Evolutionary conservation across 2,113 vertebrate genomes (phyloP), one percentile per base, ranked within the genome.

Genomic region (Aepyceros melampus): DNA sequence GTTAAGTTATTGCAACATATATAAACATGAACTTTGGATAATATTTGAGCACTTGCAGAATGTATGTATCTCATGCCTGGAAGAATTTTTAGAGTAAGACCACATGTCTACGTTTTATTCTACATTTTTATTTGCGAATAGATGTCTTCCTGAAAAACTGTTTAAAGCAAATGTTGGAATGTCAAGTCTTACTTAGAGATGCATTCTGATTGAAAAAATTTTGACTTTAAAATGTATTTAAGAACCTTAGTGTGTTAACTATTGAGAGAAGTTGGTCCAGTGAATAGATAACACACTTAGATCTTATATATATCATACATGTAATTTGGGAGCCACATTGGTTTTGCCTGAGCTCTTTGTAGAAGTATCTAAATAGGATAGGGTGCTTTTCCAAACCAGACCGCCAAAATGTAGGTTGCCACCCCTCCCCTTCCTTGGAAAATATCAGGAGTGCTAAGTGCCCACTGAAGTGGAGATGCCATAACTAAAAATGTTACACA

Each of bases 91-190:
- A 89, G 60, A 93, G 19, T n/a, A 96, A 83, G 29, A 87, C 40
- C 87, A 94, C 78, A 33, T 76, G 71, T 47, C 21, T 93, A 29
- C 2, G 40, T 89, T 76, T 21, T 90, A 64, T 15, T 97, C 58
- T 87, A 2, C 64, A 45, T 83, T 89, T 96, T 96, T 85, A 56
- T 76, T 83, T 97, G 27, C 4, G 36, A 87, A 40, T 88, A 89
- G 45, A 31, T 91, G 33, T 88, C 97, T 96, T 93, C 96, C 40
- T 94, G 55, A 67, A 89, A 93, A 97, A 29, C 19, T 49, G 14
- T 82, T 96, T 85, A 91, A 96, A 91, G 67, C 53, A 95, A 60
- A 78, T 92, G 84, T 89, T 93, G 67, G 51, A 87, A 43, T 71
- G 17, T 82, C 76, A 84, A 90, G 19, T 82, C 53, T 64, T 94